Evolutionary conservation across 2,888 invertebrate genomes (phyloP), one percentile per base, ranked within the genome.

Genomic region (Protodeltote pygarga): DNA sequence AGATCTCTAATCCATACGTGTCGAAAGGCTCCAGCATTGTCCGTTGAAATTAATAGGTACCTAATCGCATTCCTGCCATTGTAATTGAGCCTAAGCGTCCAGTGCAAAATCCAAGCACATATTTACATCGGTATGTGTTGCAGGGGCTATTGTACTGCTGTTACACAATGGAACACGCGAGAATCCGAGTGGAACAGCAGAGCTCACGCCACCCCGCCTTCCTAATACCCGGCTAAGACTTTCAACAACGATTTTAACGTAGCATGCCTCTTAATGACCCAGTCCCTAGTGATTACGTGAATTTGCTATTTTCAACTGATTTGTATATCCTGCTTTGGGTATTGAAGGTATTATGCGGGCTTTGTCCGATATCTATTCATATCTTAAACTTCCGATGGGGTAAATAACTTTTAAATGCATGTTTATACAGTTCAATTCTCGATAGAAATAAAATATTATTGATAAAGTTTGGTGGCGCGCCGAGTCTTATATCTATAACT

Each of bases 161-260:
- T 79, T 73, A 66, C 73, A 81, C 77, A 81, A 80, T 77, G 67
- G 65, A 42, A 51, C 71, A 76, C 68, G 73, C 70, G 70, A 75
- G 50, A 66, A 68, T 57, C 65, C 71, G 59, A 66, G 63, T 69
- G 64, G 68, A 59, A 65, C 58, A 41, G 48, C 41, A 29, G 41
- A 57, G 38, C 28, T 41, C 58, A 58, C 63, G 58, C 58, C 34
- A 58, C 41, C 34, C 25, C 19, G 5, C 24, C 62, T 62, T 35
- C 57, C 33, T 47, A 41, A 58, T 53, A 40, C 46, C 40, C 11
- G 20, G 24, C 34, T 13, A n/a, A 47, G 41, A 62, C 41, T 67
- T 67, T 63, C 58, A 67, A 52, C 64, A 58, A 48, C 49, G 28
- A 35, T 34, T 63, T 42, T 15, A 39, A 35, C 15, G 27, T 39